Base-by-base conservation (phyloP, 64 coral and sea anemone genomes). In the Stichodactyla mertensii region DNA sequence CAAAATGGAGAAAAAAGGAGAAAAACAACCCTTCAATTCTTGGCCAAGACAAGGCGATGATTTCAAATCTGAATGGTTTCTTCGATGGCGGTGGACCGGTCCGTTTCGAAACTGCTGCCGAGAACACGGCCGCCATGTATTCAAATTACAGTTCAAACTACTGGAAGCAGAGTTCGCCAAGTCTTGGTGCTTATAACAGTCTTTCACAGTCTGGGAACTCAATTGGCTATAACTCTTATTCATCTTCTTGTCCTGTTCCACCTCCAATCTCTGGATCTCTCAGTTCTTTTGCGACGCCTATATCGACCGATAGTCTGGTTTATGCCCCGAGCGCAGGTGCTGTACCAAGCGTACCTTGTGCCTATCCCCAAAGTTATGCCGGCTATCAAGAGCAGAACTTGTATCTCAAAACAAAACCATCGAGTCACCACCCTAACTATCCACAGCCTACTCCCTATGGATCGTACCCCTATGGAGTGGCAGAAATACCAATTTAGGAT, bases 1-100 rank as follows among this genome's bases (percentile, higher is more conserved):
- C 97, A 55, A 99, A 99, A 86, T 99, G 97, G 97, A 87, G 97
- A 80, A 99, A 99, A 80, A 99, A 95, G 77, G 97, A 99, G 66
- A 95, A 94, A 71, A 99, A 99, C 55, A 99, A 92, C 22, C 92
- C 90, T 18, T 87, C 92, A 11, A 86, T 92, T 28, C 94, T 93
- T 52, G 91, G 91, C 61, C 94, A 93, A 85, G 94, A 96, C 14
- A 96, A 96, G 54, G 71, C 84, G 7, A 96, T 96, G 85, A 96
- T 96, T 77, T 88, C 88, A 27, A 87, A 87, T 54, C 77, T 96
- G 20, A 96, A 96, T 52, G 94, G 88, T 26, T 96, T 88, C 80
- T 96, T 90, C 71, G 94, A 96, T 5, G 78, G 85, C 56, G 78
- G 58, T 36, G 86, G 86, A 2, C 69, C 69, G 4, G 84, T 96